These are phyloP conservation scores for Opisthocomus hoazin DNA, from an alignment of 2,113 vertebrate genomes.

Conservation along the genomic window DNA sequence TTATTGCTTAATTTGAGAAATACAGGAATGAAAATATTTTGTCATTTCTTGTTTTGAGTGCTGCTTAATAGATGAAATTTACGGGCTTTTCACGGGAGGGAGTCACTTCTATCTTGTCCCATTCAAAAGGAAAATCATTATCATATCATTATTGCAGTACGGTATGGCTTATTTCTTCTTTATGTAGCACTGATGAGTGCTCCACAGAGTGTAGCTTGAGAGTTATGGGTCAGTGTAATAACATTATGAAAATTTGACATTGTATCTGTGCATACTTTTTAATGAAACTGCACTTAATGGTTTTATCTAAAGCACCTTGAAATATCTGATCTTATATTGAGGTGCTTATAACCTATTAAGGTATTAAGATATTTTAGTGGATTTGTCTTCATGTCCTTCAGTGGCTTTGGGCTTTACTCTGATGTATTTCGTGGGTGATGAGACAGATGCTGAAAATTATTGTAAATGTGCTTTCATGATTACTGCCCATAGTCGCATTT, in stretches of 20 bases:
- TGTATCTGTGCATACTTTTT: not conserved
- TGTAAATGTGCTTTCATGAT: not conserved
- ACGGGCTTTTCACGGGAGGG: not conserved
- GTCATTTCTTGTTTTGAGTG: not conserved
- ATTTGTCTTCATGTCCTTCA: not conserved
- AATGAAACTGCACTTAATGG: not conserved
- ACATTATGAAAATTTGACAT: not conserved
- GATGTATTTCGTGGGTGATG: not conserved
- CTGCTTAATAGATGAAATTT: not conserved
- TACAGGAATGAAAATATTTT: not conserved
- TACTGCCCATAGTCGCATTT: not conserved
- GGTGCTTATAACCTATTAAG: not conserved
- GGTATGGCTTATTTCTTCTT: not conserved
- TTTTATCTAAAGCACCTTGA: not conserved
- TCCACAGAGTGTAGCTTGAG: not conserved
- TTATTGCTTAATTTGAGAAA: not conserved
- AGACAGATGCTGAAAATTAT: not conserved
- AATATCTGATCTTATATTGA: not conserved
- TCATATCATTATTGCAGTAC: not conserved
- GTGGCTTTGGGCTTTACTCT: not conserved
- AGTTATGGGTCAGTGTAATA: not conserved
- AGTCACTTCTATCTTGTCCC: not conserved
- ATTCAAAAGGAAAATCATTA: not conserved
- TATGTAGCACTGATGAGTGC: not conserved
- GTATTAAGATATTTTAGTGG: not conserved